Percentiles rank a stretch among this genome's conserved stretches.
Conservation (phyloP, 2,113 vertebrate genomes). For the Centrocercus urophasianus region DNA sequence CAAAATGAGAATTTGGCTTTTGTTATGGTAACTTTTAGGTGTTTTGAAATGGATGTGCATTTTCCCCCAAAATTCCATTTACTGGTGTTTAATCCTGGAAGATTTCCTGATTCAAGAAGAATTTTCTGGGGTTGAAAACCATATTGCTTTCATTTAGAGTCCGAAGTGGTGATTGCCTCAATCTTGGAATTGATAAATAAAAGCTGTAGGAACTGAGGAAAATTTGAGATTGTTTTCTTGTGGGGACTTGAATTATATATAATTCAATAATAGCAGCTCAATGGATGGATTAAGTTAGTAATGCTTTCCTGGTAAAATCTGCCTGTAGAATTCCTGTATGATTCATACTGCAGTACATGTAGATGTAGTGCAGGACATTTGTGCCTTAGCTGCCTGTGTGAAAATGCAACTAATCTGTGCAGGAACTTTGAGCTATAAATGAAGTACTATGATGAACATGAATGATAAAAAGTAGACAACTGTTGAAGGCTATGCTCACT, state of each 20-base stretch:
- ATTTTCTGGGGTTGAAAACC: background rate
- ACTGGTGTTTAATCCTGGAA: background rate
- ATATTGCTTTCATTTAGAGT: background rate
- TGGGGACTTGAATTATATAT: background rate
- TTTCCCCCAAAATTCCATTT: background rate
- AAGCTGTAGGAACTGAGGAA: background rate
- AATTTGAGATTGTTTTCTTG: background rate
- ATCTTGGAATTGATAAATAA: background rate
- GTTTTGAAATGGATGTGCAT: background rate
- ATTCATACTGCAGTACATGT: fast-evolving
- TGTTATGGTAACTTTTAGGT: background rate
- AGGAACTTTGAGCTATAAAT: background rate
- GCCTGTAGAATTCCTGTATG: background rate
- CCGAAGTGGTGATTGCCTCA: background rate
- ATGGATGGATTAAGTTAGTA: background rate
- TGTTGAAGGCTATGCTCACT: background rate
- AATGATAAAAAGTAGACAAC: background rate
- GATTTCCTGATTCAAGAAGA: background rate
- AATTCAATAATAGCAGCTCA: background rate
- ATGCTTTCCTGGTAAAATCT: background rate
- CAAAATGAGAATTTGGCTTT: background rate
- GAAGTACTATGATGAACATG: background rate
- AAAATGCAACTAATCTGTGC: background rate
- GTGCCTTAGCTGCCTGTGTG: background rate
- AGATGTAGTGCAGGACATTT: too few species aligned